Evolutionary conservation across 2,797 vertebrate species (phyloP).

Genomic region (Semotilus atromaculatus): DNA sequence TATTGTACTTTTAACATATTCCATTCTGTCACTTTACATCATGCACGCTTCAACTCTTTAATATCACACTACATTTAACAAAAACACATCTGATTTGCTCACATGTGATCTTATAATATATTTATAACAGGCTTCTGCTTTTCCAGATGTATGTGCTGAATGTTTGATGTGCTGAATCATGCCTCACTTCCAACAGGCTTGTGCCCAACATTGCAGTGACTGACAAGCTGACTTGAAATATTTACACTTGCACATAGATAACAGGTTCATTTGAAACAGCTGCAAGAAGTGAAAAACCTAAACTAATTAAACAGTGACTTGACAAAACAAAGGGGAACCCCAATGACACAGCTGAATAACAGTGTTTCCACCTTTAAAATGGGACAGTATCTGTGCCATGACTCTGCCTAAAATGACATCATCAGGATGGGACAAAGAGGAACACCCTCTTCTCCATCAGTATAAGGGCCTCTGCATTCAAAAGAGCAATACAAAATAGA

Average conservation of each 20-base stretch:
- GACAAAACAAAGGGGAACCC: neutral
- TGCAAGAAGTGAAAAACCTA: neutral
- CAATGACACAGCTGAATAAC: constrained; percentile 25
- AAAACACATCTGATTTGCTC: constrained; percentile 39
- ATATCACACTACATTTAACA: constrained; percentile 15
- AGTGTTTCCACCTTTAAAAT: neutral
- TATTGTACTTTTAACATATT: neutral
- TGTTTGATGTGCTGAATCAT: constrained; percentile 71
- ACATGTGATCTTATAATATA: constrained; percentile 65
- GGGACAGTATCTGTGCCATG: constrained; percentile 4
- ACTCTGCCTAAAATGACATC: constrained; percentile 34
- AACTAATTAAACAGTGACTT: neutral
- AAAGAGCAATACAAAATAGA: neutral
- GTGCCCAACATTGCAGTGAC: constrained; percentile 58
- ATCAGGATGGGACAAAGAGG: constrained; percentile 26
- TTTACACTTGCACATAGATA: constrained; percentile 11
- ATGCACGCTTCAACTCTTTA: neutral
- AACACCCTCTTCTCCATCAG: constrained; percentile 1
- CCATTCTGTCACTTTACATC: neutral
- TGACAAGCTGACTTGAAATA: constrained; percentile 58
- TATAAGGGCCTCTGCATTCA: neutral
- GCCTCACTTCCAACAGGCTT: constrained; percentile 52
- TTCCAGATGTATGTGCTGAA: constrained; percentile 70
- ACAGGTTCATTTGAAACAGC: neutral
- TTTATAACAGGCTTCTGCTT: constrained; percentile 69